Conservation (phyloP, 2,888 invertebrate species). For the Phalera bucephala region DNA sequence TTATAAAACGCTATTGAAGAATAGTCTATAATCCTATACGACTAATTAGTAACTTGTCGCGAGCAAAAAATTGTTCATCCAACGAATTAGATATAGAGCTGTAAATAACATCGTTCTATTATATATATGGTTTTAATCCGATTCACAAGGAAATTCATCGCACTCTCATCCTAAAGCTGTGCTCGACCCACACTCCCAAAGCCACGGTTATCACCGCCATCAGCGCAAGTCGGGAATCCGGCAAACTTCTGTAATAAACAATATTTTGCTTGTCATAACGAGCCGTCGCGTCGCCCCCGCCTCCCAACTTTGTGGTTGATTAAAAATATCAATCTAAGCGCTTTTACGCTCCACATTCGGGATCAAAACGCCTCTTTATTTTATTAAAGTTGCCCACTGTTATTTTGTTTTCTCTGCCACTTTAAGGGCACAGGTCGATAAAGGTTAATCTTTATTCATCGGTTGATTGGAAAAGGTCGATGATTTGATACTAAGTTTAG, state of each 20-base stretch:
- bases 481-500: background rate
- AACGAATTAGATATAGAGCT: too few species aligned
- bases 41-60: too few species aligned
- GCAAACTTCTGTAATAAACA: constrained; percentile 51
- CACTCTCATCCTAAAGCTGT: too few species aligned
- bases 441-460: background rate
- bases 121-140: too few species aligned
- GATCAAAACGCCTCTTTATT: constrained; percentile 21
- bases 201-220: constrained; percentile 29
- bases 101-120: too few species aligned
- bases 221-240: constrained; percentile 23
- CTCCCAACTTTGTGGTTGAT: constrained; percentile 50
- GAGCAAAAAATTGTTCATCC: too few species aligned
- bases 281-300: constrained; percentile 31
- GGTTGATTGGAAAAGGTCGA: background rate
- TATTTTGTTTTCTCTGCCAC: background rate
- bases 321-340: constrained; percentile 56
- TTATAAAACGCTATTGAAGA: too few species aligned
- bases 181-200: too few species aligned
- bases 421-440: background rate
- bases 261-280: constrained; percentile 52
- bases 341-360: constrained; percentile 20
- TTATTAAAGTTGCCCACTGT: constrained; percentile 13
- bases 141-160: too few species aligned
- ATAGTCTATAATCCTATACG: too few species aligned